Evolutionary conservation across 1,140 invertebrate genomes (phyloP).

Genomic region (Leptopilina boulardi): DNA sequence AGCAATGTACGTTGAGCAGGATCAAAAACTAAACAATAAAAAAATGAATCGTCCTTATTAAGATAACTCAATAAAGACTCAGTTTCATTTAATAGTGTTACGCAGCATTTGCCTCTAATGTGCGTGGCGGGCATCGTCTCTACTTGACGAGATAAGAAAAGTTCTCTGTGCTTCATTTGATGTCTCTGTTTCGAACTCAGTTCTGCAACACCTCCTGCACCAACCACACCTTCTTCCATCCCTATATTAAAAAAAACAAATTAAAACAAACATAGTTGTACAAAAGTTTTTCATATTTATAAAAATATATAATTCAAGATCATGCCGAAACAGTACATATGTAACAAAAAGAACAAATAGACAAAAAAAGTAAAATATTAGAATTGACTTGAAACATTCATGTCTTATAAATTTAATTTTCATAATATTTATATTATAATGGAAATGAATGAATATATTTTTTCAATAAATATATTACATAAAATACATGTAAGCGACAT

Average conservation of each 20-base stretch:
- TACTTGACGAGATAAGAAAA: slow-evolving; percentile 98
- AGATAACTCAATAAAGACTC: slow-evolving; percentile 97
- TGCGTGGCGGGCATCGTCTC: slow-evolving; percentile 98
- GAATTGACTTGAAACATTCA: too few relatives aligned
- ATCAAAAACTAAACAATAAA: slow-evolving; percentile 99
- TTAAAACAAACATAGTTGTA: slow-evolving; percentile 42
- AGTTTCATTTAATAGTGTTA: slow-evolving; percentile 98
- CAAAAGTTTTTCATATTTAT: background rate
- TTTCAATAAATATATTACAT: too few relatives aligned
- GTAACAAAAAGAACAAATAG: too few relatives aligned
- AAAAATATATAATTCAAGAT: slow-evolving; percentile 11
- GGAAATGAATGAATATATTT: too few relatives aligned
- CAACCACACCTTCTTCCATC: slow-evolving; percentile 75
- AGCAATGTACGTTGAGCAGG: slow-evolving; percentile 98
- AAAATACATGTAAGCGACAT: too few relatives aligned
- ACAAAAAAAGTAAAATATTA: too few relatives aligned
- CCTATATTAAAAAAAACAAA: slow-evolving; percentile 63
- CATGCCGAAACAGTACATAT: slow-evolving; percentile 35
- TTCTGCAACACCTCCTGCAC: slow-evolving; percentile 76
- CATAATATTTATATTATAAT: too few relatives aligned
- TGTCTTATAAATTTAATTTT: too few relatives aligned
- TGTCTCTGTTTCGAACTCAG: slow-evolving; percentile 88
- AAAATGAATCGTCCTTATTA: slow-evolving; percentile 99
- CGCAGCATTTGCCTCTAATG: slow-evolving; percentile 99
- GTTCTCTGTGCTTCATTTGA: slow-evolving; percentile 97